Evolutionary conservation across 2,888 invertebrate species (phyloP).

Genomic region (Drosophila ezoana): DNA sequence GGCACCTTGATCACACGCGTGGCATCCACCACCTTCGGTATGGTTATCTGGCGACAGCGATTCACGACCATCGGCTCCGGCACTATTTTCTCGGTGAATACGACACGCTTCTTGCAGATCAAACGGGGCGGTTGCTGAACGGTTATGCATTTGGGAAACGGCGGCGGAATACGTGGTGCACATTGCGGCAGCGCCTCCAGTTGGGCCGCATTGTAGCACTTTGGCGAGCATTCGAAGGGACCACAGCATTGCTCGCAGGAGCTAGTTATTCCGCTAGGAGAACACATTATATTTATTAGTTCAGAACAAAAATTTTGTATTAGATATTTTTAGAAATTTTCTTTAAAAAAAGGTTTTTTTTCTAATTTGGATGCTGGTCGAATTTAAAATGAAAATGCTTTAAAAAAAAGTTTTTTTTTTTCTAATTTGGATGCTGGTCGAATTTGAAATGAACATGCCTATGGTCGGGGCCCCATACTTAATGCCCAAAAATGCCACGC

Average conservation of each 20-base stretch:
- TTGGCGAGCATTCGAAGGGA: conserved; percentile 26
- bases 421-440: conserved; percentile 33
- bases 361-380: conserved; percentile 32
- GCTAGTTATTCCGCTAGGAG: conserved; percentile 29
- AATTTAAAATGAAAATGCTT: conserved; percentile 16
- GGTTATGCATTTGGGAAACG: conserved; percentile 53
- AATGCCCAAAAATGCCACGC: conserved; percentile 8
- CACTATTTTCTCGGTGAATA: conserved; percentile 80
- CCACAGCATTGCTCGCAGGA: conserved; percentile 29
- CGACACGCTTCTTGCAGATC: conserved; percentile 41
- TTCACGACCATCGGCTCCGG: conserved; percentile 81
- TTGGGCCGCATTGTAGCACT: conserved; percentile 50
- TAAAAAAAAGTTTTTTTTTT: conserved; percentile 4
- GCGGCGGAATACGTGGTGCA: conserved; percentile 78
- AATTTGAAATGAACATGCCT: conserved; percentile 12
- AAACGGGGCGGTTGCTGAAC: conserved; percentile 29
- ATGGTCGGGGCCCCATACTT: neutral
- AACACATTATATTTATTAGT: conserved; percentile 6
- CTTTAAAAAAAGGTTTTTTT: conserved; percentile 3
- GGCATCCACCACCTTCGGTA: conserved; percentile 76
- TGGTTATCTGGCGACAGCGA: conserved; percentile 80
- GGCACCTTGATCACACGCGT: conserved; percentile 33
- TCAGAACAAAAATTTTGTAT: conserved; percentile 17
- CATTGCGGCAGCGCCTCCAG: conserved; percentile 82
- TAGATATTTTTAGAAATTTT: conserved; percentile 7